Evolutionary conservation across 2,797 vertebrate genomes (phyloP), one percentile per base, ranked within the genome.

Genomic region (Rhabdomys pumilio): DNA sequence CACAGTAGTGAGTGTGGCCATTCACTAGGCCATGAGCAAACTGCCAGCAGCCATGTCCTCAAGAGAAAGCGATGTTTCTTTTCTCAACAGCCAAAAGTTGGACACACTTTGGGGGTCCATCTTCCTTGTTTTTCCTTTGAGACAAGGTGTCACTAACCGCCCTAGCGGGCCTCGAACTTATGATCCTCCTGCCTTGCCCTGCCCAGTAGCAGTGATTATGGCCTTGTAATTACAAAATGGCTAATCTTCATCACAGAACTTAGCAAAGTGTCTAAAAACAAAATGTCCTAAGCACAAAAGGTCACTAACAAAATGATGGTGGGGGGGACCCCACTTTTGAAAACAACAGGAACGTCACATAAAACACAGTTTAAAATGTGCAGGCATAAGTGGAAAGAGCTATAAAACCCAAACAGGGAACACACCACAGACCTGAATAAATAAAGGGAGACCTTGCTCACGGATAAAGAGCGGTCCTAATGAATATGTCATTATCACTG

Each of bases 221-320:
- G n/a, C 12, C 24, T 38, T 73, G 5, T 6, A 73, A 69, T 34
- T 34, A 31, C 90, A 77, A 34, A 89, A 82, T 4, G 41, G 59
- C 75, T 50, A 55, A 11, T 90, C 89, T 77, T 76, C 76, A 81
- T 47, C 75, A 77, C 47, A 92, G 59, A 73, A 96, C 59, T 96
- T 93, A 92, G 34, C 55, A 73, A 93, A 73, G 19, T 44, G 53
- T 20, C 59, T 81, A 85, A 96, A 93, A 95, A 87, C 22, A 92
- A 92, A 63, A 88, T 80, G 72, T 90, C 44, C 73, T 85, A 77
- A 90, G 77, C 53, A 13, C 15, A 61, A 96, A 72, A 95, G 92
- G 83, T 77, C 41, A 65, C 59, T 65, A 47, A n/a, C 75, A 34
- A 53, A 63, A 67, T 26, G n/a, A 53, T 57, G 38, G 9, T 12